Evolutionary conservation across 2,888 invertebrate genomes (phyloP), one percentile per base, ranked within the genome.

Genomic region (Phyllotreta cruciferae): DNA sequence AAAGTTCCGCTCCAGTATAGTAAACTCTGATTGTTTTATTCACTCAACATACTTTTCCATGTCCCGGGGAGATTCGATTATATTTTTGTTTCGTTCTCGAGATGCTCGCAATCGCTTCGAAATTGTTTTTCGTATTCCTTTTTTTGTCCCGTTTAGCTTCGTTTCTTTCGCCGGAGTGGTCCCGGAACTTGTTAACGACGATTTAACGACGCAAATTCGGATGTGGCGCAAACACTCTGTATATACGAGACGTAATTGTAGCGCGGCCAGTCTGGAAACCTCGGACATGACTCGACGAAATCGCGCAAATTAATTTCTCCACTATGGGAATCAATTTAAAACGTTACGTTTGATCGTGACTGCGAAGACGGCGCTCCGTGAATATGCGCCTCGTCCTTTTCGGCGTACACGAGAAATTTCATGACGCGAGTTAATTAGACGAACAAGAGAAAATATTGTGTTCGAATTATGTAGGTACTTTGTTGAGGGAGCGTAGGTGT

Each of bases 321-420:
- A 62, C 67, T 73, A 74, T 74, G 74, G 73, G 75, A 75, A 75
- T 75, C 75, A 74, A 76, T 74, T 73, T 71, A 67, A 71, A 53
- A 67, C 68, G 71, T 71, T 75, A 74, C 72, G 73, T 73, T 73
- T 73, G 71, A 66, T 71, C 74, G 71, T 73, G 64, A 64, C 61
- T 42, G 10, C 39, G 24, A 45, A 49, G 57, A 44, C 56, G 50
- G 24, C 73, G 71, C 73, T 67, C 58, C 52, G 66, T 62, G 66
- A 65, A 70, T 64, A 64, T 67, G 56, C 57, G 54, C 66, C 54
- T 60, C 61, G 66, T 66, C 53, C 36, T 47, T 35, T 55, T 47
- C 10, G 57, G 54, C 2, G 42, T 34, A 50, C 42, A 42, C 53
- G 68, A 70, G 64, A 69, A 70, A 70, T 68, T 62, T 64, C 61